Conservation (phyloP, 2,113 vertebrate genomes). For the Phocoena sinus region DNA sequence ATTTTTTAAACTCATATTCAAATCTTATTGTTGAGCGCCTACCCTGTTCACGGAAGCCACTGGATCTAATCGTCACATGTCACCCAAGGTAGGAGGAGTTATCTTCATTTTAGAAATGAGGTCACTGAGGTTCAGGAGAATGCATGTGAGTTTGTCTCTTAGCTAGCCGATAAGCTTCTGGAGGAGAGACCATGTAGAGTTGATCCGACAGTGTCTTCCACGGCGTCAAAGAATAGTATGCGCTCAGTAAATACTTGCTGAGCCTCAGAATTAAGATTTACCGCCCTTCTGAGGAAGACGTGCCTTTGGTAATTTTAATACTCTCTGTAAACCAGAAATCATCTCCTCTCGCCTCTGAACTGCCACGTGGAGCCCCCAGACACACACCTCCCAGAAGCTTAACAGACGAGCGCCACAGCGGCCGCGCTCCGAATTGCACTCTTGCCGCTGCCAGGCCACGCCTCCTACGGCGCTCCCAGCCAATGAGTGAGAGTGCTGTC, state of each 20-base stretch:
- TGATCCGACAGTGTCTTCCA: not conserved
- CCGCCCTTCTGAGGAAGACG: not conserved
- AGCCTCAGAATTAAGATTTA: not conserved
- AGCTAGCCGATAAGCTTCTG: not conserved
- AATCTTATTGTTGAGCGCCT: not conserved
- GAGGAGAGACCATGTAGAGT: too few relatives aligned
- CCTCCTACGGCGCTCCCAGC: not conserved
- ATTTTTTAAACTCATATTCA: not conserved
- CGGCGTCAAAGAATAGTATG: not conserved
- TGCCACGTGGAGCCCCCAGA: accelerated
- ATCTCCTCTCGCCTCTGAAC: not conserved
- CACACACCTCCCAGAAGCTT: not conserved
- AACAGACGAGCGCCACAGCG: accelerated
- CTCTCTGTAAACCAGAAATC: not conserved
- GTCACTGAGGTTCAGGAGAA: not conserved
- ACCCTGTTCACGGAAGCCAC: not conserved
- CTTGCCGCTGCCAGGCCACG: accelerated
- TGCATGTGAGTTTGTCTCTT: not conserved
- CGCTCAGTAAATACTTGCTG: not conserved
- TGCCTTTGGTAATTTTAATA: not conserved
- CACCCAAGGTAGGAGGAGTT: not conserved
- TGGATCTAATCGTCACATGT: not conserved
- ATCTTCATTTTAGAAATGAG: not conserved
- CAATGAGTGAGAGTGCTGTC: not conserved
- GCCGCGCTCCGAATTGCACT: accelerated